These are phyloP conservation scores for Dryobates pubescens DNA, from an alignment of 2,797 vertebrate species.

Conservation along the genomic window DNA sequence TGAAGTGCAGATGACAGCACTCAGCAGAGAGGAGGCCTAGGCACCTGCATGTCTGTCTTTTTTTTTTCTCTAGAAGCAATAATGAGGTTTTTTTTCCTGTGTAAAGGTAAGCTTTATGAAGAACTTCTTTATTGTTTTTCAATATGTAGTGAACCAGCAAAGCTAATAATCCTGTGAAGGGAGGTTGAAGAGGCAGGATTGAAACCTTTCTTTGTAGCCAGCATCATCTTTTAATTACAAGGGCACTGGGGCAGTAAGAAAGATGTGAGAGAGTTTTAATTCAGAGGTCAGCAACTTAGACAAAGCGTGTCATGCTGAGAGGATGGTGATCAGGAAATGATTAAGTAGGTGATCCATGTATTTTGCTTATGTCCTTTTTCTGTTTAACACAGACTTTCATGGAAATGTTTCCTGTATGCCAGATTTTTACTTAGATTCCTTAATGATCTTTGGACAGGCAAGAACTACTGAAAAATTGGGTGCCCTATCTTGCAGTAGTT, in stretches of 20 bases:
- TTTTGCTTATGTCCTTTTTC: background rate
- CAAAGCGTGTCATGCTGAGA: background rate
- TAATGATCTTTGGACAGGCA: background rate
- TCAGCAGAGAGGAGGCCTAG: background rate
- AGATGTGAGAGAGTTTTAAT: background rate
- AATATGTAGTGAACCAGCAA: background rate
- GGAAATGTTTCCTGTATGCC: background rate
- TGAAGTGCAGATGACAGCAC: background rate
- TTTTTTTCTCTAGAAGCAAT: background rate
- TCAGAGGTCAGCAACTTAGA: background rate
- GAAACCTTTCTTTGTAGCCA: background rate
- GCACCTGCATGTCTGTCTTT: background rate
- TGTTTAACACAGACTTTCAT: background rate
- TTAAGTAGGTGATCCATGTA: background rate
- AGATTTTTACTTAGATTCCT: background rate
- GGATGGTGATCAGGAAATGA: background rate
- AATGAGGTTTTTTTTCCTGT: background rate
- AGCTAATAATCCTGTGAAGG: background rate
- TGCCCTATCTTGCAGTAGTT: background rate
- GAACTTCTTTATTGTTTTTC: background rate
- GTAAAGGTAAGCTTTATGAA: background rate
- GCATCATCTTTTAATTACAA: background rate
- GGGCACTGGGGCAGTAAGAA: background rate
- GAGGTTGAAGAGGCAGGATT: background rate
- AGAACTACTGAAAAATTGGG: background rate